These are phyloP conservation scores for Chrosomus eos DNA, from an alignment of 2,797 vertebrate species.

Conservation along the genomic window DNA sequence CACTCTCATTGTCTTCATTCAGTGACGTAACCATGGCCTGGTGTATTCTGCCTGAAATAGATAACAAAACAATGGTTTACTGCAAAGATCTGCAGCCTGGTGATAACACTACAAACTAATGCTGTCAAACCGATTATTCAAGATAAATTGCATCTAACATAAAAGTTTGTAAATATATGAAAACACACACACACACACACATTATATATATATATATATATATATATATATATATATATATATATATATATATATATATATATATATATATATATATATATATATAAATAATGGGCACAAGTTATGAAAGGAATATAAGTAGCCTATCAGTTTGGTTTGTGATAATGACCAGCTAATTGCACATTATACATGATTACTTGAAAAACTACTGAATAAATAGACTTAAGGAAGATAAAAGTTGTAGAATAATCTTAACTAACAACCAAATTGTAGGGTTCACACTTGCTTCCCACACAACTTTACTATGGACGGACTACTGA, in stretches of 20 bases:
- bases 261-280: too few species aligned
- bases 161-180: too few species aligned
- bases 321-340: not conserved
- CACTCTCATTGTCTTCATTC: conserved; percentile 95
- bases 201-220: too few species aligned
- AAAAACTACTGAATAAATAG: not conserved
- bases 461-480: not conserved
- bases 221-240: too few species aligned
- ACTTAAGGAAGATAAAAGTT: not conserved
- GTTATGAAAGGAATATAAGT: too few species aligned
- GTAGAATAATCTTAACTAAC: not conserved
- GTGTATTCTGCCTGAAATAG: conserved; percentile 89
- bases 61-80: not conserved
- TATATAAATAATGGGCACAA: too few species aligned
- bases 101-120: not conserved
- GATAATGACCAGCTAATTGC: not conserved
- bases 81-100: not conserved
- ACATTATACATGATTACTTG: not conserved
- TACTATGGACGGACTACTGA: not conserved
- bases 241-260: too few species aligned
- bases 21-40: conserved; percentile 98
- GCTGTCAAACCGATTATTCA: too few species aligned
- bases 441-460: not conserved
- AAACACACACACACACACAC: too few species aligned
- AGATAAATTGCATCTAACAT: too few species aligned